Conservation (phyloP, 2,797 vertebrate species). For the Columba guinea region DNA sequence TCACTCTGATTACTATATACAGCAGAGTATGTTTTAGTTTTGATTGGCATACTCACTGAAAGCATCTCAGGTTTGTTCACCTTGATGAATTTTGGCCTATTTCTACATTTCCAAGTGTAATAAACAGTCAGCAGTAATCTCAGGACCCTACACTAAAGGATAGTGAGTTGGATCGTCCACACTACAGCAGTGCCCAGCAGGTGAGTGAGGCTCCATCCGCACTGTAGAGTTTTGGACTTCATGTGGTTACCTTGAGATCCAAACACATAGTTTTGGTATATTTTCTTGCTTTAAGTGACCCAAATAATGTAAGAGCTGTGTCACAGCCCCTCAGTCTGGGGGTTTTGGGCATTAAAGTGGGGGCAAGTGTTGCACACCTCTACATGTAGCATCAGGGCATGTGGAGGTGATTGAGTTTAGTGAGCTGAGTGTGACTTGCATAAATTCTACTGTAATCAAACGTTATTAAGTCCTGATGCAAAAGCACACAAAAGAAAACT, state of each 20-base stretch:
- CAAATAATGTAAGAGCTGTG: not conserved
- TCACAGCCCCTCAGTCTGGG: not conserved
- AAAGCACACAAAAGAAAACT: not conserved
- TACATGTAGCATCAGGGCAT: not conserved
- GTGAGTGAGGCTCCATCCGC: not conserved
- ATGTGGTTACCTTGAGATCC: not conserved
- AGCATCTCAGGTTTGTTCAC: not conserved
- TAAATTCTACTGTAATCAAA: not conserved
- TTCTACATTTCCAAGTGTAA: not conserved
- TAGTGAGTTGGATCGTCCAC: not conserved
- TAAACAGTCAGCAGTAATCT: not conserved
- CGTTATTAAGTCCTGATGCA: not conserved
- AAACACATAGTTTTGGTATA: not conserved
- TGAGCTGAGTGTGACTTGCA: not conserved
- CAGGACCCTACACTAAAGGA: not conserved
- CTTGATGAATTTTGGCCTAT: not conserved
- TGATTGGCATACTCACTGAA: not conserved
- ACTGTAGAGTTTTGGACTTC: not conserved
- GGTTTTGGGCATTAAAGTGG: not conserved
- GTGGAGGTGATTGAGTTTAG: not conserved
- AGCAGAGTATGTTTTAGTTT: not conserved
- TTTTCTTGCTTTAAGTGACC: not conserved
- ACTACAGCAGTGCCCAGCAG: not conserved
- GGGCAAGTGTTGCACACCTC: not conserved
- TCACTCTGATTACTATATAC: not conserved